These are phyloP conservation scores for Tolypeutes matacus DNA, from an alignment of 2,797 vertebrate species.

Conservation along the genomic window DNA sequence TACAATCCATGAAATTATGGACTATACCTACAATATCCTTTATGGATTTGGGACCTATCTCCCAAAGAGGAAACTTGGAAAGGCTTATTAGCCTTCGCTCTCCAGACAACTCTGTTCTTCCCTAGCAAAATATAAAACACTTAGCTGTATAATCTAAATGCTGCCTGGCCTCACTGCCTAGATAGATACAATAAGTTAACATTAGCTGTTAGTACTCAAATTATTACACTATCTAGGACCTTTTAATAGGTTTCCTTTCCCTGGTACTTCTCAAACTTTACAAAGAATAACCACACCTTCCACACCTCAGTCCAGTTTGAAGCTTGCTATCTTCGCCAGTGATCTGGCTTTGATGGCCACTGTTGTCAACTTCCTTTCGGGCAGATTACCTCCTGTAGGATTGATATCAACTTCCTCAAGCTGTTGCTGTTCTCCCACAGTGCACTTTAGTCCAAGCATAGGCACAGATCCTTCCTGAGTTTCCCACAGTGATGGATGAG, in stretches of 20 bases:
- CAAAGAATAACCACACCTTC: not conserved
- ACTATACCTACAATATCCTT: not conserved
- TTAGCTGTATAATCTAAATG: not conserved
- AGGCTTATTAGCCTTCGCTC: not conserved
- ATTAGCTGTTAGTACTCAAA: not conserved
- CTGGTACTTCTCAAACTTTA: not conserved
- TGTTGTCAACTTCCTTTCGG: not conserved
- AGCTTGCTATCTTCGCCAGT: not conserved
- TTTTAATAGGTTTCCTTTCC: not conserved
- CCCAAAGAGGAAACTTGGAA: not conserved
- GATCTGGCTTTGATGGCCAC: not conserved
- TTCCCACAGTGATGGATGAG: not conserved
- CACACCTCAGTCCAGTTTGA: not conserved
- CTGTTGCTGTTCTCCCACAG: not conserved
- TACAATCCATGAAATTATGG: not conserved
- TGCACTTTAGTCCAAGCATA: not conserved
- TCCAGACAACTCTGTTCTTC: not conserved
- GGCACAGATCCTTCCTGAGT: not conserved
- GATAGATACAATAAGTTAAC: not conserved
- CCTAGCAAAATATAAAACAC: not conserved
- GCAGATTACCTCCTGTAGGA: not conserved
- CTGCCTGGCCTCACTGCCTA: not conserved
- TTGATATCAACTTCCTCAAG: not conserved
- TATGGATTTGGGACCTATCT: not conserved
- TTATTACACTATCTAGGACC: not conserved